Evolutionary conservation across 2,113 vertebrate species (phyloP), one percentile per base, ranked within the genome.

Genomic region (Gnathonemus echidnorhynchus): DNA sequence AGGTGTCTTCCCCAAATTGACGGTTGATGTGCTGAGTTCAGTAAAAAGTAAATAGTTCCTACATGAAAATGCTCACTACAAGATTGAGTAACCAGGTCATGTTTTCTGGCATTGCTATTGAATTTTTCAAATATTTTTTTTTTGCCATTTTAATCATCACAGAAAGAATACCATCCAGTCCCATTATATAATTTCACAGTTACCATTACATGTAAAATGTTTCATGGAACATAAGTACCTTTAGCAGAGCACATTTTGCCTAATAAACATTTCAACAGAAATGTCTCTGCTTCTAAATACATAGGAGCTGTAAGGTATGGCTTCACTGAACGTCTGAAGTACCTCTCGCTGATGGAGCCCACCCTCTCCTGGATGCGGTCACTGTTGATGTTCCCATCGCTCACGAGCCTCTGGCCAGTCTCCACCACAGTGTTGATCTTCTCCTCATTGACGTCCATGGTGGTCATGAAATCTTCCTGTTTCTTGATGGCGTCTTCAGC

Each of bases 391-490:
- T 99, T 99, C 39, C 97, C 97, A 6, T 99, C 98, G 13, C 97
- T 96, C 21, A 98, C 97, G 62, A 99, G 96, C 91, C 98, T 96
- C 84, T 97, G 96, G 13, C 98, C 98, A 0, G 97, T 97, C 91
- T 99, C 98, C 24, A 99, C 97, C 86, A 99, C 98, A 0, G 96
- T 95, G 0, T 97, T 97, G 93, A 99, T 98, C 95, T 99, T 99
- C 93, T 99, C 98, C 93, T 99, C 98, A 1, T 98, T 99, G 94
- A 98, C 98, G 24, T 99, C 98, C 98, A 99, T 97, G 0, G 98
- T 99, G 93, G 98, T 99, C 98, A 99, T 99, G 95, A 99, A 99
- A 95, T 99, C 98, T 93, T 99, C 98, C 93, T 99, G 98, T 92
- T 98, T 99, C 93, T 98, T 99, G 93, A 99, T 99, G 90, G 98